Evolutionary conservation across 2,797 vertebrate species (phyloP).

Genomic region (Anolis apletophallus): DNA sequence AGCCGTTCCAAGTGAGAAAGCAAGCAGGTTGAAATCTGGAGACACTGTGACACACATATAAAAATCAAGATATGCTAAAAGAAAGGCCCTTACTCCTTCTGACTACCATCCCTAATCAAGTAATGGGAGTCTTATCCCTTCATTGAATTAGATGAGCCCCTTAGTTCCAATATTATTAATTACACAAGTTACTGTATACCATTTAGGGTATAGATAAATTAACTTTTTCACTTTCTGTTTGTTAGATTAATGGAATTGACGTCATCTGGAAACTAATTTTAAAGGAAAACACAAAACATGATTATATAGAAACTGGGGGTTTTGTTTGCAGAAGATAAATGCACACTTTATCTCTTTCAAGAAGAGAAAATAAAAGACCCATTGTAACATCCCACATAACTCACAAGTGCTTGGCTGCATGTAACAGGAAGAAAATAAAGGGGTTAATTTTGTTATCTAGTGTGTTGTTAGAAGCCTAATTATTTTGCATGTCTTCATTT

Average conservation of each 20-base stretch:
- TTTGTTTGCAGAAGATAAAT: constrained; percentile 32
- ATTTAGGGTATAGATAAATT: constrained; percentile 56
- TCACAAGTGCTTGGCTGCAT: constrained; percentile 44
- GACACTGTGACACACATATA: not conserved
- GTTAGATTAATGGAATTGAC: constrained; percentile 39
- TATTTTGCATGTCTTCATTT: constrained; percentile 83
- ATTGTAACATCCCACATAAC: constrained; percentile 49
- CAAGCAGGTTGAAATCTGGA: not conserved
- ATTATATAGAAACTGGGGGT: constrained; percentile 31
- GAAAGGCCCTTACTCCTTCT: constrained; percentile 58
- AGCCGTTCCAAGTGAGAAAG: not conserved
- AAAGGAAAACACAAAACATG: constrained; percentile 24
- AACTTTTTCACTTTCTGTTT: constrained; percentile 62
- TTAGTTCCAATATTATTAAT: constrained; percentile 75
- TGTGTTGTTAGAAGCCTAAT: constrained; percentile 81
- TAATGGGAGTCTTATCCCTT: constrained; percentile 56
- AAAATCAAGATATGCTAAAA: constrained; percentile 41
- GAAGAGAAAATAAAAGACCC: constrained; percentile 20
- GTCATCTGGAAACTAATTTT: not conserved
- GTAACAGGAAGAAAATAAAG: constrained; percentile 67
- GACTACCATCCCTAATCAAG: constrained; percentile 62
- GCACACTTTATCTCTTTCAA: constrained; percentile 36
- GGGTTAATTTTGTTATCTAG: constrained; percentile 78
- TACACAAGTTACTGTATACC: constrained; percentile 59
- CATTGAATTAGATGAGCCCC: constrained; percentile 66